Evolutionary conservation across 2,888 invertebrate species (phyloP).

Genomic region (Kuschelorhynchus macadamiae): DNA sequence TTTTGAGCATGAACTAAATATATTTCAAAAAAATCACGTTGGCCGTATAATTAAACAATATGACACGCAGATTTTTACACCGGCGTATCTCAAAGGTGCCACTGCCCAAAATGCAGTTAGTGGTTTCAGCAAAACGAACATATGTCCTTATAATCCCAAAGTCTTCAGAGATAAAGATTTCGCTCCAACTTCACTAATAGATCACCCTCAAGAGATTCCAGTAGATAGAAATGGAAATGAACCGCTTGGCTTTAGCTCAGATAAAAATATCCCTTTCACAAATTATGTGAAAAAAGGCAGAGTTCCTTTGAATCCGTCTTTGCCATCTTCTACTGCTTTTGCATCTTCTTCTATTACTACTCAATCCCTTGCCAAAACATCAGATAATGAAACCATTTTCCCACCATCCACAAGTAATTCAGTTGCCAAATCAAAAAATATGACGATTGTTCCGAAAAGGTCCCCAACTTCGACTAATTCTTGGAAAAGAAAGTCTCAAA

Average conservation of each 20-base stretch:
- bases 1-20: constrained; percentile 19
- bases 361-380: too few species aligned
- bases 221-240: too few species aligned
- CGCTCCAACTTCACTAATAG: too few species aligned
- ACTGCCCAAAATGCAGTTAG: constrained; percentile 18
- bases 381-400: too few species aligned
- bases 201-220: too few species aligned
- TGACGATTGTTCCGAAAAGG: background rate
- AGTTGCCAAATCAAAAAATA: background rate
- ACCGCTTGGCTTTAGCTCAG: too few species aligned
- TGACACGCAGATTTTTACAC: background rate
- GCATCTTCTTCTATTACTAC: too few species aligned
- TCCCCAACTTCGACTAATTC: background rate
- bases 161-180: constrained; percentile 20
- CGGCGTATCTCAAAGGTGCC: constrained; percentile 14
- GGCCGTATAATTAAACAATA: constrained; percentile 1
- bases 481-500: constrained; percentile 6
- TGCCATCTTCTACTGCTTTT: too few species aligned
- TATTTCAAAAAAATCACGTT: constrained; percentile 20
- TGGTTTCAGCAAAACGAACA: constrained; percentile 10
- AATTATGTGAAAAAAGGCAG: too few species aligned
- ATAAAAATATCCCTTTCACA: too few species aligned
- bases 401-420: too few species aligned
- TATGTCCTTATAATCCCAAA: constrained; percentile 3
- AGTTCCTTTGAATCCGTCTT: too few species aligned